Percentiles rank a stretch among this genome's conserved stretches.
These are phyloP conservation scores for Acanthaster planci DNA, from an alignment of 35 echinoderm and acorn worm species.

Conservation along the genomic window DNA sequence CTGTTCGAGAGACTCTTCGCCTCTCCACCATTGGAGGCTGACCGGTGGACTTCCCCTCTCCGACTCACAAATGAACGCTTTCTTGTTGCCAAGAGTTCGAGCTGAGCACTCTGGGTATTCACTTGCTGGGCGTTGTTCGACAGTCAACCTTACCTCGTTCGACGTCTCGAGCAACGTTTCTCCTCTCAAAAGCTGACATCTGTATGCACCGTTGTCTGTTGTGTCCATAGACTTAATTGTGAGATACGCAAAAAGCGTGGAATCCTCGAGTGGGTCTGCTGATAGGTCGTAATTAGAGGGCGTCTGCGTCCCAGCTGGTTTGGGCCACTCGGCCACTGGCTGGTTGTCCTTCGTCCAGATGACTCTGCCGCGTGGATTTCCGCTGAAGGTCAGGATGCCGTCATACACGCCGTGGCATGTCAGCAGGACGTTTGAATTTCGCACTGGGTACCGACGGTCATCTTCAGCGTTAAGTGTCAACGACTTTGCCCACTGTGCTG, in stretches of 20 bases:
- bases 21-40: neutral
- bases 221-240: neutral
- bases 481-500: too few relatives aligned
- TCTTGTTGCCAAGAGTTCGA: neutral
- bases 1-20: neutral
- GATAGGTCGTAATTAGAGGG: neutral
- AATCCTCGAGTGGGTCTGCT: neutral
- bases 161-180: neutral
- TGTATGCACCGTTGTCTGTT: neutral
- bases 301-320: neutral
- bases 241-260: neutral
- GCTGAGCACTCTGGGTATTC: neutral
- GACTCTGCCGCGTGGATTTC: neutral
- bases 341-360: neutral
- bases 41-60: slow-evolving; percentile 18
- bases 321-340: neutral
- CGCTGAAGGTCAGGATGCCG: too few relatives aligned
- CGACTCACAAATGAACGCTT: neutral
- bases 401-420: too few relatives aligned
- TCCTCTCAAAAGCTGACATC: neutral
- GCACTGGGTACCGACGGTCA: too few relatives aligned
- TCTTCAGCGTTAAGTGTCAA: too few relatives aligned
- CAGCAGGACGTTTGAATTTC: too few relatives aligned
- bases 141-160: neutral
- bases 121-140: neutral